phyloP scores from a whole-genome alignment of 1,140 invertebrate species.

The Bombus haemorrhoidalis region DNA sequence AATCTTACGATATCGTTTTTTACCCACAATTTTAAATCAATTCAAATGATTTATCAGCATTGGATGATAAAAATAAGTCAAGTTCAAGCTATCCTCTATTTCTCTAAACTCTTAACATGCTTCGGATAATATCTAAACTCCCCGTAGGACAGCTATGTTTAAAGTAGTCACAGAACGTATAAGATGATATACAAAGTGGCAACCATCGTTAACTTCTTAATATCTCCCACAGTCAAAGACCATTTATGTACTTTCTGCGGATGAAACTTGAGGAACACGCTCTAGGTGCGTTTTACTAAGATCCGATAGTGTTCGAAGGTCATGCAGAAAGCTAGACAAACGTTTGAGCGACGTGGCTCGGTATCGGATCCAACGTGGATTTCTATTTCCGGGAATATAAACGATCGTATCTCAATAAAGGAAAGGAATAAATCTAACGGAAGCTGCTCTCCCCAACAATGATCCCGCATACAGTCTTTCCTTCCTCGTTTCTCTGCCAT shows the following conservation, averaged over 20 bases:
- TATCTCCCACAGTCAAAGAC: neutral
- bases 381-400: conserved; percentile 76
- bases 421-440: conserved; percentile 76
- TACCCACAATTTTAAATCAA: too few species aligned
- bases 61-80: too few species aligned
- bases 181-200: too few species aligned
- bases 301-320: neutral
- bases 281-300: neutral
- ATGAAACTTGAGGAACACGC: conserved; percentile 6
- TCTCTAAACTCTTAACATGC: too few species aligned
- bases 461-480: conserved; percentile 62
- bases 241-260: neutral
- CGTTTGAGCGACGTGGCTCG: conserved; percentile 13
- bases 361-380: conserved; percentile 52
- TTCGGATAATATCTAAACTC: neutral
- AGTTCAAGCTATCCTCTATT: too few species aligned
- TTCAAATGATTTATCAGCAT: too few species aligned
- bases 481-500: conserved; percentile 48
- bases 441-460: conserved; percentile 72
- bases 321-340: neutral
- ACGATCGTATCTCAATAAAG: conserved; percentile 74
- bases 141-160: neutral
- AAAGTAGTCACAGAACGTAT: neutral
- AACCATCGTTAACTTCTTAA: neutral
- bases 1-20: too few species aligned